A percentile compares a stretch with the other conserved stretches of the same genome.
phyloP scores from a whole-genome alignment of 2,797 vertebrate genomes.

The Rhinella marina region DNA sequence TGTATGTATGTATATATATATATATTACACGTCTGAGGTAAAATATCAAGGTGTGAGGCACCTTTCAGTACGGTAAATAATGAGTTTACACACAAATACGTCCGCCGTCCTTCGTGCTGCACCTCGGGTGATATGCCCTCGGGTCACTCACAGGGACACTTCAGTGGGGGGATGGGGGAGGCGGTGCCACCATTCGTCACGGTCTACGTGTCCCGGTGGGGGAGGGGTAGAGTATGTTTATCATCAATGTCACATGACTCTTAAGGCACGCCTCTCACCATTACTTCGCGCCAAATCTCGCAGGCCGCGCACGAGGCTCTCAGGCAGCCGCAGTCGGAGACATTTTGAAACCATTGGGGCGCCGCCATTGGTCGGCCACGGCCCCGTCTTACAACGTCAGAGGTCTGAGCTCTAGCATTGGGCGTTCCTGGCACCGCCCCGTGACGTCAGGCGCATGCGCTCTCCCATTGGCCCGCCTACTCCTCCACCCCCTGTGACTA shows the following conservation, averaged over 20 bases:
- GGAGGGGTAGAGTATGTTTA: conserved; percentile 2
- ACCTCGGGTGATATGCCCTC: too few species aligned
- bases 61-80: too few species aligned
- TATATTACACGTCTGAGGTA: too few species aligned
- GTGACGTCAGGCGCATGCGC: neutral
- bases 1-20: too few species aligned
- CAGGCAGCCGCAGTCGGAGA: neutral
- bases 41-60: too few species aligned
- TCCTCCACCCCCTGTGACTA: conserved; percentile 80
- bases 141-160: too few species aligned
- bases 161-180: neutral
- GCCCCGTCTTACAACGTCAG: neutral
- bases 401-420: conserved; percentile 52
- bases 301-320: conserved; percentile 39
- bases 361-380: conserved; percentile 72
- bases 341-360: conserved; percentile 73
- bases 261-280: neutral
- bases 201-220: neutral
- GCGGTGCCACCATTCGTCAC: too few species aligned
- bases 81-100: too few species aligned
- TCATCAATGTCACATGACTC: conserved; percentile 21
- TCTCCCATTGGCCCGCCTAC: conserved; percentile 60
- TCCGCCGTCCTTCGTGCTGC: too few species aligned
- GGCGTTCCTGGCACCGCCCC: conserved; percentile 39
- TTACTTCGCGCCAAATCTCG: conserved; percentile 75